Evolutionary conservation across 2,113 vertebrate species (phyloP), one percentile per base, ranked within the genome.

Genomic region (Mirounga angustirostris): DNA sequence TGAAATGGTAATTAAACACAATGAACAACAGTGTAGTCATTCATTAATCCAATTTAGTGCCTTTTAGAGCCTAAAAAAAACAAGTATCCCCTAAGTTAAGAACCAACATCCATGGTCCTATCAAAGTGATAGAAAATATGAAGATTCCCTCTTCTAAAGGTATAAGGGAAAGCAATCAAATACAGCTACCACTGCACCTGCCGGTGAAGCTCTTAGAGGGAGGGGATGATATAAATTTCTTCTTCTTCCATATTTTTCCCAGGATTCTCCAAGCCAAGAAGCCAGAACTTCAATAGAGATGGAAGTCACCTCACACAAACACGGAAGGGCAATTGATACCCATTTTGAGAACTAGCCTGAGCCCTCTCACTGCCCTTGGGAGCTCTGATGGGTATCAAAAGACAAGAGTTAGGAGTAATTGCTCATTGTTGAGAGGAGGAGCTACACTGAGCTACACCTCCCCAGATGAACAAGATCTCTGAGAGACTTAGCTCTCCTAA

Each of bases 21-120:
- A 79, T 54, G 30, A 92, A 65, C 2, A 74, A n/a, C 15, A 59
- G 5, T 2, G 5, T 7, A 61, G 46, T 54, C 16, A 69, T 21
- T 89, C 43, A 54, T 52, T 30, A 82, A 63, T 89, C n/a, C 1
- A 78, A n/a, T 43, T 36, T 59, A 80, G 12, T 71, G 5, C 36
- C 14, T 54, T 61, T 97, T 82, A 76, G 18, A 67, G 5, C 9
- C 33, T 88, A 52, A 86, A 86, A 89, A 26, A 74, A 58, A 30
- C 5, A 92, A 11, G 8, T 3, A 67, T 28, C 2, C 24, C 4
- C 7, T 87, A 33, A 54, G 36, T 24, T 63, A 82, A 94, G 19
- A 73, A 83, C 11, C 36, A 90, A 1, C 50, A 89, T 82, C 24
- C 54, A 46, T 46, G 46, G 7, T 46, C 46, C 46, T 82, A 28